Base-by-base conservation (phyloP, 2,113 vertebrate species). In the Meleagris gallopavo region DNA sequence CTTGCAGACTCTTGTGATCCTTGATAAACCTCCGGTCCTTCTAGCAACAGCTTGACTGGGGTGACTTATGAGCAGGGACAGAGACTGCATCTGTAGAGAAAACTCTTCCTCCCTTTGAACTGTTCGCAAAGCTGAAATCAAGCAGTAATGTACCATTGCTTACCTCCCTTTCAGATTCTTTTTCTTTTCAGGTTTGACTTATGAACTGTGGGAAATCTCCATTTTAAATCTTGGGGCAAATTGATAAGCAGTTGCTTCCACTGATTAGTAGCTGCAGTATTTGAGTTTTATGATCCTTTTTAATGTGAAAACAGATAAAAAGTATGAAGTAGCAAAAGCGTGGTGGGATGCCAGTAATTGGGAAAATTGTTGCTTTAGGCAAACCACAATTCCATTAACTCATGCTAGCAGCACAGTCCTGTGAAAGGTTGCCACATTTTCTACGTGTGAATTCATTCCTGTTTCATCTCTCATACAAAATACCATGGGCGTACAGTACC, bases 81-180 rank as follows among this genome's bases (percentile, higher is more conserved):
- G 73, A 54, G 60, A 13, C 10, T 17, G 34, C 13, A 10, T 24
- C 66, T 46, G 30, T 27, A n/a, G 24, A 30, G 54, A 60, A 21
- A 0, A 24, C 0, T 3, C 65, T 61, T 46, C 36, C 40, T 11
- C 30, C n/a, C 6, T 15, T 21, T 65, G 62, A 43, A 19, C 25
- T 64, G 0, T 38, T 29, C n/a, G 29, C 62, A 75, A 22, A 73
- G 58, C 66, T 82, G 74, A n/a, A 61, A 13, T 4, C 1, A 2
- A 79, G 41, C 57, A 54, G 24, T 1, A 0, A 34, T 4, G 0
- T 57, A 5, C 10, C 13, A 1, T 40, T 30, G 10, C 46, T 50
- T 41, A 2, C 54, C 50, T 58, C 27, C n/a, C 17, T 85, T 73
- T 72, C 48, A 21, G 16, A 4, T 7, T 41, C 58, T 5, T 29